These are phyloP conservation scores for Psylliodes chrysocephalus DNA, from an alignment of 2,888 invertebrate species.

Conservation along the genomic window DNA sequence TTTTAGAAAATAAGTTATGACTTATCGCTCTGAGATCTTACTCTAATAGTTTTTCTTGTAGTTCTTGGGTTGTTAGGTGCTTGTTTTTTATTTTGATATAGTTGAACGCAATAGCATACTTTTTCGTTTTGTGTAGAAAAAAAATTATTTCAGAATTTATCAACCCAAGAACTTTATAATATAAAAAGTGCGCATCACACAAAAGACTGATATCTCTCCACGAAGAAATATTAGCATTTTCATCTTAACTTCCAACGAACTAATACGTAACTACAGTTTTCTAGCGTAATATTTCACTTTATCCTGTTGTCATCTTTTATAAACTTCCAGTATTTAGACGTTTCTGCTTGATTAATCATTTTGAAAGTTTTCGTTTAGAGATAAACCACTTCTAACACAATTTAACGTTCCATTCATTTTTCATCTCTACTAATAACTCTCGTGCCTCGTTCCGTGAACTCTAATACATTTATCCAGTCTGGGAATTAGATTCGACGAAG, in stretches of 20 bases:
- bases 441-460: background rate
- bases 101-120: too few species aligned
- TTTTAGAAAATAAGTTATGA: too few species aligned
- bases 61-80: too few species aligned
- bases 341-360: conserved; percentile 8
- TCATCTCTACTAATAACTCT: conserved; percentile 7
- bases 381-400: conserved; percentile 7
- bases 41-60: too few species aligned
- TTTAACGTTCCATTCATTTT: conserved; percentile 10
- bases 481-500: too few species aligned
- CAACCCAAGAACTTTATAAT: too few species aligned
- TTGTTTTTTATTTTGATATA: too few species aligned
- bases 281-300: conserved; percentile 6
- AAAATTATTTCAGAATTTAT: too few species aligned
- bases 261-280: conserved; percentile 1
- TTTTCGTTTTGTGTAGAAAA: too few species aligned
- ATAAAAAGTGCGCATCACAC: too few species aligned
- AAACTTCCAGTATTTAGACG: conserved; percentile 10
- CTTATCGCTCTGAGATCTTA: too few species aligned
- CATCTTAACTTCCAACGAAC: background rate
- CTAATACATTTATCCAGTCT: background rate
- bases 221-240: background rate
- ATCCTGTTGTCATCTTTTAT: conserved; percentile 8
- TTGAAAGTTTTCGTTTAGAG: conserved; percentile 4
- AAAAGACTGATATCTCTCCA: too few species aligned